Base-by-base conservation (phyloP, 2,888 invertebrate genomes). In the Eilema griseolum region DNA sequence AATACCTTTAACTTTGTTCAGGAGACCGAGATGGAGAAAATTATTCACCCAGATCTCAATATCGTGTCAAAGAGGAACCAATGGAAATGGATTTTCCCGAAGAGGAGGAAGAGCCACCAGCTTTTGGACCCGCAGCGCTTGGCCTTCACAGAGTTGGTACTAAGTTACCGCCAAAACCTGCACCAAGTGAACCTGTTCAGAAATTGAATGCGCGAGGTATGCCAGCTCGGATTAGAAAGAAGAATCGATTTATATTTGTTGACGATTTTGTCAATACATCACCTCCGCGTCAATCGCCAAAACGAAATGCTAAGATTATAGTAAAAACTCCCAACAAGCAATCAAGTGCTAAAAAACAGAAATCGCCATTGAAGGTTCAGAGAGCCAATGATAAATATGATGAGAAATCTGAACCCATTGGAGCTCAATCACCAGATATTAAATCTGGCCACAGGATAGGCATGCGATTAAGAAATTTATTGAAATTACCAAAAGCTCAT, bases 401-500 rank as follows among this genome's bases (percentile, higher is more conserved):
- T 90, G 96, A 92, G 75, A 96, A 86, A 92, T 89, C 85, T 86
- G 94, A 82, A 86, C 90, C 69, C 75, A 84, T 37, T 86, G 93
- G 75, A 83, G 92, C 76, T 89, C 94, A 91, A 88, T 96, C 97
- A 24, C 97, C 97, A 24, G 98, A 99, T 89, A 97, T 98, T 73
- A 98, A 97, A 89, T 96, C 98, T 80, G 98, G 99, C 0, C 99
- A 99, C 86, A 96, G 97, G 84, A 98, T 99, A 83, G 99, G 99
- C 2, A 96, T 98, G 94, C 96, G 98, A 78, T 94, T 99, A 72
- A 96, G 98, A 78, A 99, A 99, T 94, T 96, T 99, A 41, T 95
- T 99, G 7, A 99, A 99, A 93, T 94, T 99, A 77, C 99, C 99
- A 0, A 99, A 99, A 95, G 99, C 99, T 7, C 99, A 99, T 90